A percentile compares a stretch with the other conserved stretches of the same genome.
Conservation (phyloP, 2,888 invertebrate species). For the Nemurella pictetii region DNA sequence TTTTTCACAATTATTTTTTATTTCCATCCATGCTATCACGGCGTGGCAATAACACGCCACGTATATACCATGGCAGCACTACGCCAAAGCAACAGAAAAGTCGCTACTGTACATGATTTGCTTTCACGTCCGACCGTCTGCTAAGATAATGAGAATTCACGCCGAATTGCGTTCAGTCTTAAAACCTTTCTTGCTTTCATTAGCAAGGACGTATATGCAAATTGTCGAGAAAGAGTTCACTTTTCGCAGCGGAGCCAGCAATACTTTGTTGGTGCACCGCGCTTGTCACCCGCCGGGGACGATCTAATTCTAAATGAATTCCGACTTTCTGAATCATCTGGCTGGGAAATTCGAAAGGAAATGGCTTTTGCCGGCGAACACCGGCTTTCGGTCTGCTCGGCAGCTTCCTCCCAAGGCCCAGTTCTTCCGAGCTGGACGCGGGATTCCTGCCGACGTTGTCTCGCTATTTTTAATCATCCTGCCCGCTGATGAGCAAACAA, state of each 20-base stretch:
- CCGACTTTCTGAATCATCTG: background rate
- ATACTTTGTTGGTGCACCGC: background rate
- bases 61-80: too few relatives aligned
- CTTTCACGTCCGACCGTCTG: background rate
- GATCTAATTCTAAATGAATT: background rate
- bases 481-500: background rate
- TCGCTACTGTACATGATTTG: background rate
- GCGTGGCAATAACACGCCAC: background rate
- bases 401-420: background rate
- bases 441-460: background rate
- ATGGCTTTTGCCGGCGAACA: background rate
- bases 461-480: background rate
- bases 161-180: background rate
- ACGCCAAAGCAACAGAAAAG: too few relatives aligned
- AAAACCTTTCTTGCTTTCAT: background rate
- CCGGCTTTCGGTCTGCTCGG: background rate
- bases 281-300: background rate
- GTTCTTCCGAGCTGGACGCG: too few relatives aligned
- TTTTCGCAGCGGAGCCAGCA: background rate
- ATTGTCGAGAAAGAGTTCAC: background rate
- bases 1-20: background rate
- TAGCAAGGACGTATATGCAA: background rate
- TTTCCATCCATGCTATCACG: background rate
- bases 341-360: background rate
- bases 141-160: background rate